Evolutionary conservation across 2,888 invertebrate genomes (phyloP).

Genomic region (Aporophyla lueneburgensis): DNA sequence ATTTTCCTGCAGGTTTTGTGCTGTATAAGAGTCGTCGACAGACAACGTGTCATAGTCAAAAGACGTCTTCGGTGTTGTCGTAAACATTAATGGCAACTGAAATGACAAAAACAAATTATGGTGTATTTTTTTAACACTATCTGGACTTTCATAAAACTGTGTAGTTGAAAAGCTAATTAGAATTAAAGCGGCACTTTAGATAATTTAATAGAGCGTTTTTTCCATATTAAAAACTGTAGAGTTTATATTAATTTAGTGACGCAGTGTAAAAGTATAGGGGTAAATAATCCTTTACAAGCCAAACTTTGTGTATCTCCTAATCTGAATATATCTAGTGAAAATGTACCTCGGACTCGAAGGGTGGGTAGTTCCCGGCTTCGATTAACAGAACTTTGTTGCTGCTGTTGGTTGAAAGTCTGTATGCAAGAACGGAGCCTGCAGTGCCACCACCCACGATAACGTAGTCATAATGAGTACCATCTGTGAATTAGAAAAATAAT

Average conservation of each 20-base stretch:
- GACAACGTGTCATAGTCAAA: conserved; percentile 71
- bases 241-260: not conserved
- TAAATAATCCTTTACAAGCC: too few species aligned
- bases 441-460: conserved; percentile 61
- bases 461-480: conserved; percentile 51
- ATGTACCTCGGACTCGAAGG: conserved; percentile 51
- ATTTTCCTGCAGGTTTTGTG: conserved; percentile 56
- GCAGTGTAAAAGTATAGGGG: not conserved
- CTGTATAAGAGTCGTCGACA: conserved; percentile 65
- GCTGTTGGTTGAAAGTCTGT: conserved; percentile 52
- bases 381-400: conserved; percentile 43
- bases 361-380: conserved; percentile 51
- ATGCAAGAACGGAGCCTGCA: conserved; percentile 58
- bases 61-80: conserved; percentile 57
- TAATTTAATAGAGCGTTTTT: not conserved
- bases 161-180: too few species aligned
- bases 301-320: not conserved
- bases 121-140: not conserved
- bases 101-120: conserved; percentile 11
- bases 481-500: conserved; percentile 25
- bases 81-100: conserved; percentile 71
- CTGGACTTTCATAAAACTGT: not conserved
- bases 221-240: not conserved
- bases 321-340: not conserved
- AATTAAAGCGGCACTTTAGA: too few species aligned